These are phyloP conservation scores for Melozone crissalis DNA, from an alignment of 2,113 vertebrate genomes.

Conservation along the genomic window DNA sequence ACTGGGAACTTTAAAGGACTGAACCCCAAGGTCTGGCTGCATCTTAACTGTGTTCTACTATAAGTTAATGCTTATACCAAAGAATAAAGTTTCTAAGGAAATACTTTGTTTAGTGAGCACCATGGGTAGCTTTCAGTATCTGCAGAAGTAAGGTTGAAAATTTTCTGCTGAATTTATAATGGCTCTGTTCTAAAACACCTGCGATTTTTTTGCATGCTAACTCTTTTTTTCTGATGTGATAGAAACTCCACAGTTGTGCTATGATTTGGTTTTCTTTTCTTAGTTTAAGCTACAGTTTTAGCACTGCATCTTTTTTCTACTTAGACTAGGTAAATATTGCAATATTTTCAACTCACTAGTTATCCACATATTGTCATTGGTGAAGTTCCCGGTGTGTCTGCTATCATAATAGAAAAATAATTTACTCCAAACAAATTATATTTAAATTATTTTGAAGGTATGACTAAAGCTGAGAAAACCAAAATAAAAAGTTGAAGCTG, in stretches of 20 bases:
- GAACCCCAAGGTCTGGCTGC: neutral
- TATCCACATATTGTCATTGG: neutral
- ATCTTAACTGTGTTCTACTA: neutral
- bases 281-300: neutral
- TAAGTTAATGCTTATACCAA: neutral
- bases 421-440: neutral
- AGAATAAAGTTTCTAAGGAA: neutral
- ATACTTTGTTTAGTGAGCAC: neutral
- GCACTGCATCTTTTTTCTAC: neutral
- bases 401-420: neutral
- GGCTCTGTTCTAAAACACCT: neutral
- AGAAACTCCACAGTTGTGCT: neutral
- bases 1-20: neutral
- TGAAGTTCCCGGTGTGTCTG: neutral
- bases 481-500: neutral
- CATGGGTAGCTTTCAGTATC: neutral
- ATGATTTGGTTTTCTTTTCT: neutral
- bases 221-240: neutral
- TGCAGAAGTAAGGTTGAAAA: neutral
- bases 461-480: neutral
- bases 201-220: neutral
- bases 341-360: neutral
- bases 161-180: neutral
- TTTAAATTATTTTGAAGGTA: constrained; percentile 19
- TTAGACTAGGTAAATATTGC: neutral